phyloP scores from a whole-genome alignment of 2,888 invertebrate genomes.

The Mesorhabditis spiculigera region DNA sequence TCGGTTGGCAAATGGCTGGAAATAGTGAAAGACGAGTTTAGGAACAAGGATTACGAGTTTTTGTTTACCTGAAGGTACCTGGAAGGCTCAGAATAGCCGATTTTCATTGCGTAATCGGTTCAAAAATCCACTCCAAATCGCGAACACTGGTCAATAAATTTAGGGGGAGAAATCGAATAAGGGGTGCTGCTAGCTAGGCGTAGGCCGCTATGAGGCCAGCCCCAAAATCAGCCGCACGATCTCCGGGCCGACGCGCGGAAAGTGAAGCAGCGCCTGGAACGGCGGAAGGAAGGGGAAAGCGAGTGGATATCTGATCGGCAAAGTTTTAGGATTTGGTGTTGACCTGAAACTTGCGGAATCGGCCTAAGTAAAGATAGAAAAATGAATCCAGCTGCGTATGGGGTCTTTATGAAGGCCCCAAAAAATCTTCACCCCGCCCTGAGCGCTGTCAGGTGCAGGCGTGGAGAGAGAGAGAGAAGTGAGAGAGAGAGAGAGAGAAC shows the following conservation, averaged over 20 bases:
- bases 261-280: too few species aligned
- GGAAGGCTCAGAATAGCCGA: too few species aligned
- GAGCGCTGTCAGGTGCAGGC: neutral
- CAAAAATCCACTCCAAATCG: too few species aligned
- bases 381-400: conserved; percentile 7
- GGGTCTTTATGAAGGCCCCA: too few species aligned
- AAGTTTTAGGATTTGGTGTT: conserved; percentile 7
- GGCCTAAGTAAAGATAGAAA: conserved; percentile 15
- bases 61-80: too few species aligned
- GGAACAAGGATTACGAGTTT: too few species aligned
- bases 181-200: conserved; percentile 14
- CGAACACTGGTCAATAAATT: conserved; percentile 15
- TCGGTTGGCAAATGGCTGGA: too few species aligned
- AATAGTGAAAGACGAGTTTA: too few species aligned
- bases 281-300: too few species aligned
- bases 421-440: too few species aligned
- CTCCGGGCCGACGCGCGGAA: neutral
- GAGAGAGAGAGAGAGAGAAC: conserved; percentile 12
- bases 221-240: conserved; percentile 13
- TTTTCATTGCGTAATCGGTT: too few species aligned
- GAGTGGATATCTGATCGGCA: neutral
- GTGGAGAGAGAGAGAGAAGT: conserved; percentile 11
- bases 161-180: conserved; percentile 10
- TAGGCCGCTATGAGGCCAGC: conserved; percentile 10
- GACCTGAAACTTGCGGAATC: conserved; percentile 15